Percentiles rank a stretch among this genome's conserved stretches.
These are phyloP conservation scores for Tuberolachnus salignus DNA, from an alignment of 2,888 invertebrate genomes.

Conservation along the genomic window DNA sequence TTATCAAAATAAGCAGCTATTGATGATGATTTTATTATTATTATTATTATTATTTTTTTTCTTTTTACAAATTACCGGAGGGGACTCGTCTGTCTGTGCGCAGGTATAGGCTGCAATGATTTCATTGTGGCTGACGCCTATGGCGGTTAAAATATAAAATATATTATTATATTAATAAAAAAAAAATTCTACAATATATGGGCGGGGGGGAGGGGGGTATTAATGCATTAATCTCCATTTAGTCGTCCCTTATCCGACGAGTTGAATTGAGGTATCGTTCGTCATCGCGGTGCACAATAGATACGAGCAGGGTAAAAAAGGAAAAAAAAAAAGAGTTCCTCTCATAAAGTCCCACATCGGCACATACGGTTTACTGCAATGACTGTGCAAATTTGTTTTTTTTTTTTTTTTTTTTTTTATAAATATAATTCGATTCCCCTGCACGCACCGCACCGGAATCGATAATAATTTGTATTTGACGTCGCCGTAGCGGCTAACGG, in stretches of 20 bases:
- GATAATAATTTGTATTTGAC: conserved; percentile 55
- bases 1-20: conserved; percentile 42
- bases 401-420: conserved; percentile 22
- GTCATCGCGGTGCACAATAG: conserved; percentile 32
- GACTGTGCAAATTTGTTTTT: conserved; percentile 37
- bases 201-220: too few relatives aligned
- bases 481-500: neutral
- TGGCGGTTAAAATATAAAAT: conserved; percentile 36
- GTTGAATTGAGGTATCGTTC: conserved; percentile 48
- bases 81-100: neutral
- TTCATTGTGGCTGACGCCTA: conserved; percentile 28
- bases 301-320: conserved; percentile 6
- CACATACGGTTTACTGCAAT: conserved; percentile 1
- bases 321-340: conserved; percentile 28
- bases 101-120: conserved; percentile 7
- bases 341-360: conserved; percentile 29
- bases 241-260: conserved; percentile 49
- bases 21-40: conserved; percentile 23
- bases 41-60: conserved; percentile 5
- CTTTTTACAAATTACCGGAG: conserved; percentile 22
- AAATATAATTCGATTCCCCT: neutral
- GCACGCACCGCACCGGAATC: conserved; percentile 22
- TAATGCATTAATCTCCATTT: conserved; percentile 53
- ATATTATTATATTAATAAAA: neutral
- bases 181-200: too few relatives aligned